Evolutionary conservation across 1,140 invertebrate species (phyloP).

Genomic region (Diuraphis noxia): DNA sequence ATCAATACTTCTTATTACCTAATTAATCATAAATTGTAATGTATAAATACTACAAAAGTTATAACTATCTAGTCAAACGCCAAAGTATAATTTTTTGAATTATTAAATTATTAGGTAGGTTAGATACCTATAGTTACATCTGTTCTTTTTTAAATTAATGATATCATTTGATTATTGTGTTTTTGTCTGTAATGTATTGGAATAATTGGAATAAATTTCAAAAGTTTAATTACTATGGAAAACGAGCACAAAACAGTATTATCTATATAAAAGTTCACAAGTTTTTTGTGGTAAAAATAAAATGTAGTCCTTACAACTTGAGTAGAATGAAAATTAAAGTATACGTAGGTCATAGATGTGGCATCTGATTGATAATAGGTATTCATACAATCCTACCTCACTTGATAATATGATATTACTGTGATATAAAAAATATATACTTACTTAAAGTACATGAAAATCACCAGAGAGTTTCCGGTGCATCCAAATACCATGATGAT

Average conservation of each 20-base stretch:
- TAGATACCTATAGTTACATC: too few relatives aligned
- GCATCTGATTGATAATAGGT: not conserved
- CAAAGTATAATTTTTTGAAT: not conserved
- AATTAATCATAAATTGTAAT: not conserved
- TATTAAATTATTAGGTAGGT: not conserved
- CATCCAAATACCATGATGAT: conserved; percentile 67
- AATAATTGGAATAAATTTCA: not conserved
- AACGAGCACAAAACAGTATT: not conserved
- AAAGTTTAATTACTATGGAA: too few relatives aligned
- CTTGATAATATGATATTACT: too few relatives aligned
- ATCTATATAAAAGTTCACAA: too few relatives aligned
- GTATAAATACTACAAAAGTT: too few relatives aligned
- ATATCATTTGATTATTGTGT: not conserved
- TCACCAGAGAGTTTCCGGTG: conserved; percentile 69
- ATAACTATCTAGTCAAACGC: not conserved
- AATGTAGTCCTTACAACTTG: not conserved
- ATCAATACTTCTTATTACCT: not conserved
- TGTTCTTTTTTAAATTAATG: too few relatives aligned
- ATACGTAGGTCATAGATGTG: not conserved
- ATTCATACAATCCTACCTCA: not conserved
- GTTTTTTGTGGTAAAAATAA: not conserved
- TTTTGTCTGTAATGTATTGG: not conserved
- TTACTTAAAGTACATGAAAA: conserved; percentile 70
- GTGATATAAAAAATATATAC: conserved; percentile 55
- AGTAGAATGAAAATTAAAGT: not conserved